phyloP scores from a whole-genome alignment of 2,888 invertebrate species.

The Oscheius onirici region DNA sequence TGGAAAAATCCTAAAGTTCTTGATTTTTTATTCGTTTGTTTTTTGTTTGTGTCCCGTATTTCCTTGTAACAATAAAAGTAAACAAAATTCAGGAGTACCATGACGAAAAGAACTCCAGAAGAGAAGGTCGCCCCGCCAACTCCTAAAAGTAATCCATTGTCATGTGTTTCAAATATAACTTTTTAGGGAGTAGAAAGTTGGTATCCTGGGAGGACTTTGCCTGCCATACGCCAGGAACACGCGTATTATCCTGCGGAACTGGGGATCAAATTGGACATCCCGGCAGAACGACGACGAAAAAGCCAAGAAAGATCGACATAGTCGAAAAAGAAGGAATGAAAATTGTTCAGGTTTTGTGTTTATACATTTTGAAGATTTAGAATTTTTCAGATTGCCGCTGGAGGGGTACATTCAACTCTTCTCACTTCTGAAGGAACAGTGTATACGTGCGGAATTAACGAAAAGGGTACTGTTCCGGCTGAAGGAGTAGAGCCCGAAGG shows the following conservation, averaged over 20 bases:
- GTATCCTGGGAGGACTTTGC: no score
- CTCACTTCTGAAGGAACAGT: constrained; percentile 84
- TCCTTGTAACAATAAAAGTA: no score
- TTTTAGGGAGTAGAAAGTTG: no score
- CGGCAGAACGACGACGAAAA: constrained; percentile 65
- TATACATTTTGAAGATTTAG: background rate
- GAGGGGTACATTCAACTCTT: constrained; percentile 94
- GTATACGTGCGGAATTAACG: constrained; percentile 93
- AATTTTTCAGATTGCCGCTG: constrained; percentile 77
- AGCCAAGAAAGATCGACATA: constrained; percentile 66
- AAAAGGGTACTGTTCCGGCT: constrained; percentile 78
- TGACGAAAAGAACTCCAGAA: no score
- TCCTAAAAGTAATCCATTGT: no score
- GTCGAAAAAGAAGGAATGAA: constrained; percentile 59
- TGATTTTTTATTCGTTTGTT: no score
- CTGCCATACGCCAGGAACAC: constrained; percentile 37
- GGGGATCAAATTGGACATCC: constrained; percentile 70
- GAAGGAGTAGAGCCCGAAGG: constrained; percentile 79
- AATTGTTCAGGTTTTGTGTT: constrained; percentile 52
- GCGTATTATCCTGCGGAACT: constrained; percentile 64
- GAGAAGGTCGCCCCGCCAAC: no score
- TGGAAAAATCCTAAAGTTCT: no score
- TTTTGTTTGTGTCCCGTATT: no score
- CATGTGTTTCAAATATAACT: no score
- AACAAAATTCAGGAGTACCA: no score